Percentiles rank a stretch among this genome's conserved stretches.
phyloP scores from a whole-genome alignment of 2,888 invertebrate genomes.

The Dasypogon diadema region DNA sequence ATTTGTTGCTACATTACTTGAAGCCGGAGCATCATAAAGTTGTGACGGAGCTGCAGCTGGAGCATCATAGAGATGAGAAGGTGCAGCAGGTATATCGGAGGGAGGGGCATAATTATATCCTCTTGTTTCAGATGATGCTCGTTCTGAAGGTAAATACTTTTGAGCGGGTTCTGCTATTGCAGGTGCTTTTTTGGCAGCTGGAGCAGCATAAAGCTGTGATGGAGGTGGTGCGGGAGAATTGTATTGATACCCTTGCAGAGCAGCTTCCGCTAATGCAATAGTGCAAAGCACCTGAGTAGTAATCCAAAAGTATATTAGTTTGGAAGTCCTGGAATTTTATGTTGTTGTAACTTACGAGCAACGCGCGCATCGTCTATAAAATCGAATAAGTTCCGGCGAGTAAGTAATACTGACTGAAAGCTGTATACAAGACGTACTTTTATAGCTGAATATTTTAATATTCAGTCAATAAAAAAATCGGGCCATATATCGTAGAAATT shows the following conservation, averaged over 20 bases:
- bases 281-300: constrained; percentile 3
- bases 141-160: neutral
- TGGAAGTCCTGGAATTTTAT: neutral
- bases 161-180: neutral
- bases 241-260: neutral
- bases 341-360: constrained; percentile 12
- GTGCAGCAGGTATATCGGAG: neutral
- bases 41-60: neutral
- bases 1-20: neutral
- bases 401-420: neutral
- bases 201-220: too few relatives aligned
- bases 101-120: neutral
- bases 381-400: neutral
- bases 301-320: constrained; percentile 3
- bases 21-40: neutral
- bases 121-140: neutral
- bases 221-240: neutral
- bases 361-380: constrained; percentile 1
- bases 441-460: neutral
- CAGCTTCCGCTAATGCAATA: neutral
- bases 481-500: too few relatives aligned
- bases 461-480: too few relatives aligned
- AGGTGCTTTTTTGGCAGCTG: neutral
- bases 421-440: constrained; percentile 13
- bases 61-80: neutral